Conservation (phyloP, 2,888 invertebrate species). For the Chamaedrilus cognettii region DNA sequence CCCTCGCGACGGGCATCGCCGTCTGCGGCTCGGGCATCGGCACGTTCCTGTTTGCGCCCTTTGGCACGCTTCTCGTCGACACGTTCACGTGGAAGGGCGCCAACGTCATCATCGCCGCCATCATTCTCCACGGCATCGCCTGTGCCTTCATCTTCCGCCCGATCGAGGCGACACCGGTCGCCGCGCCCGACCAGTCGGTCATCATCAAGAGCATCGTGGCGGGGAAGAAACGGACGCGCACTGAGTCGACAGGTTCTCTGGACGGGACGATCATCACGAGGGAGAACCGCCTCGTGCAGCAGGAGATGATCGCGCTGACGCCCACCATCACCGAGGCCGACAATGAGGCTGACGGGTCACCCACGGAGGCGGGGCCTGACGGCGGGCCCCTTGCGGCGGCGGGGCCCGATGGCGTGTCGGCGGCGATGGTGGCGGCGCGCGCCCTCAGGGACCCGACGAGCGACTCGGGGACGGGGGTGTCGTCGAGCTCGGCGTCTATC, state of each 20-base stretch:
- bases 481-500: neutral
- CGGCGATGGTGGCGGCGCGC: neutral
- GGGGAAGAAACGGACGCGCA: slow-evolving; percentile 56
- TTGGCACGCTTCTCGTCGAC: slow-evolving; percentile 71
- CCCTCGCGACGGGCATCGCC: too few species aligned
- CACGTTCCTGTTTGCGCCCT: slow-evolving; percentile 78
- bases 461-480: too few species aligned
- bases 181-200: slow-evolving; percentile 55
- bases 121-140: slow-evolving; percentile 74
- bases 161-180: slow-evolving; percentile 62
- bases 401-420: neutral
- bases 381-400: neutral
- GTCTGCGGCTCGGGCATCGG: slow-evolving; percentile 86
- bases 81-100: slow-evolving; percentile 75
- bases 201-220: slow-evolving; percentile 58
- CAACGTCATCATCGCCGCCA: slow-evolving; percentile 76
- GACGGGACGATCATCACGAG: slow-evolving; percentile 57
- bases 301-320: slow-evolving; percentile 13
- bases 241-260: slow-evolving; percentile 57
- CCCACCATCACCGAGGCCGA: neutral
- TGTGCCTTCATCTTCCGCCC: slow-evolving; percentile 85
- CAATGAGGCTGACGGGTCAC: neutral
- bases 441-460: neutral
- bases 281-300: slow-evolving; percentile 51
- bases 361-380: neutral